phyloP scores from a whole-genome alignment of 2,888 invertebrate species.

The Megaustenia siamemsis region DNA sequence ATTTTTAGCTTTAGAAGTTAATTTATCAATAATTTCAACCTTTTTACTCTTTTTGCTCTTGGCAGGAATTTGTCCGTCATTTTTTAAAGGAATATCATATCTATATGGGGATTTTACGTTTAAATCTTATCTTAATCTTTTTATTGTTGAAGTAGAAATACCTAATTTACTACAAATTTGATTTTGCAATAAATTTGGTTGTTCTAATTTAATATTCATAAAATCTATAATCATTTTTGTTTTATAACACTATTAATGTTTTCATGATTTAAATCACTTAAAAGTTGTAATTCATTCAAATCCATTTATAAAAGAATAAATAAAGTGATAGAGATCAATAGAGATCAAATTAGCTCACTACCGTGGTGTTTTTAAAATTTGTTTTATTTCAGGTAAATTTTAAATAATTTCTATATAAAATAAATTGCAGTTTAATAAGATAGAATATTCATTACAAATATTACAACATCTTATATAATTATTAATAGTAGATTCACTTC shows the following conservation, averaged over 20 bases:
- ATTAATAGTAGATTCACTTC: constrained; percentile 27
- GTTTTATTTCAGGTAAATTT: constrained; percentile 21
- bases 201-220: constrained; percentile 19
- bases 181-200: constrained; percentile 1
- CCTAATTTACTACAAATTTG: constrained; percentile 3
- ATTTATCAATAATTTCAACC: too few relatives aligned
- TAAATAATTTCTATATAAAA: constrained; percentile 20
- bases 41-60: neutral
- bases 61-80: neutral
- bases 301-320: neutral
- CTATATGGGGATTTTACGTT: constrained; percentile 27
- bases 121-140: constrained; percentile 28
- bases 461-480: constrained; percentile 18
- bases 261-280: constrained; percentile 5
- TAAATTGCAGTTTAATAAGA: constrained; percentile 18
- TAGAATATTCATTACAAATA: neutral
- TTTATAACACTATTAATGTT: constrained; percentile 21
- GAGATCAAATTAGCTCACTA: too few relatives aligned
- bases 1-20: neutral
- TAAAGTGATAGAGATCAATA: neutral
- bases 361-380: too few relatives aligned
- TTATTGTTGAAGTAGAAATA: constrained; percentile 31
- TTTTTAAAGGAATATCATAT: constrained; percentile 26
- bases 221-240: neutral
- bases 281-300: neutral